A percentile compares a stretch with the other conserved stretches of the same genome.
These are phyloP conservation scores for Galago senegalensis DNA, from an alignment of 2,797 vertebrate species.

Conservation along the genomic window DNA sequence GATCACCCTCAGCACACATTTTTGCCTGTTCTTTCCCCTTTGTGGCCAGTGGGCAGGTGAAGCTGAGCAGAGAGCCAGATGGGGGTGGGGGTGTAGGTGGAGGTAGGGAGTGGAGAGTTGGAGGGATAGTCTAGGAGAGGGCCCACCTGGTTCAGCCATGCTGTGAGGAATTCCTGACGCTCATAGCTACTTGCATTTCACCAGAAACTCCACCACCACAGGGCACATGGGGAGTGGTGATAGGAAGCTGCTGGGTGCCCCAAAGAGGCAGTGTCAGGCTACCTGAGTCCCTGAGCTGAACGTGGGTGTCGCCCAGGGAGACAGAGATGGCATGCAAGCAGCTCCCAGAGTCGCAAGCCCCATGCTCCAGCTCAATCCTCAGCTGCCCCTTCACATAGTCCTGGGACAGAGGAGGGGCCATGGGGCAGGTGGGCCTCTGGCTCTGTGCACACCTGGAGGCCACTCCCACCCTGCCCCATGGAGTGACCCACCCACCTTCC, in stretches of 20 bases:
- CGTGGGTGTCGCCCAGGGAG: slow-evolving; percentile 88
- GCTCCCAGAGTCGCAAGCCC: slow-evolving; percentile 75
- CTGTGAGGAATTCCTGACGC: fast-evolving
- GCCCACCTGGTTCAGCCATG: not conserved
- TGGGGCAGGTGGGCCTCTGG: not conserved
- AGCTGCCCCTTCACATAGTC: slow-evolving; percentile 93
- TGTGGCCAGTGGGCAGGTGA: not conserved
- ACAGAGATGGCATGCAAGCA: slow-evolving; percentile 91
- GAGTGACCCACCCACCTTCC: not conserved
- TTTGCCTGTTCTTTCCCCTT: not conserved
- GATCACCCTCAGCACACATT: not conserved
- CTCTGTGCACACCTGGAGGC: not conserved
- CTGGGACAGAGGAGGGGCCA: slow-evolving; percentile 82
- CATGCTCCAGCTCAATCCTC: slow-evolving; percentile 86
- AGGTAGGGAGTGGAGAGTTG: not conserved
- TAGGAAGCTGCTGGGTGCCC: not conserved
- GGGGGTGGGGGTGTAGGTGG: no score
- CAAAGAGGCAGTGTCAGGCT: not conserved
- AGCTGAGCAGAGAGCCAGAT: not conserved
- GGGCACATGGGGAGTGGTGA: not conserved
- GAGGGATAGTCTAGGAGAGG: not conserved
- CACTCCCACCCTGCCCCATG: not conserved
- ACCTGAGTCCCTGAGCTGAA: slow-evolving; percentile 93
- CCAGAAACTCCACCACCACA: not conserved
- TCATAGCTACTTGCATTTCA: not conserved